Conservation (phyloP, 2,888 invertebrate species). For the Troides oblongomaculatus region DNA sequence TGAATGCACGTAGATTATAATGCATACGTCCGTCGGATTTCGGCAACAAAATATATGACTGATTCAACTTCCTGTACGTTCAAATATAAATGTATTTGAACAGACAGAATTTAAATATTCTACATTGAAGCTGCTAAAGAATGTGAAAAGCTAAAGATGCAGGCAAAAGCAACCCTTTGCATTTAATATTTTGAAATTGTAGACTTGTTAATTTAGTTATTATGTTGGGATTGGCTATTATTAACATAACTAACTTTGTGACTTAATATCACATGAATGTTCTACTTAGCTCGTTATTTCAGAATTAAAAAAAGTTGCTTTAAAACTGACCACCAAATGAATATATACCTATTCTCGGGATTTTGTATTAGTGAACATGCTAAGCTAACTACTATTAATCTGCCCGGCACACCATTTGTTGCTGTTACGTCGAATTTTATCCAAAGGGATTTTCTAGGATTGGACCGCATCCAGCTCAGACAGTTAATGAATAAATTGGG, state of each 20-base stretch:
- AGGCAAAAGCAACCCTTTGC: background rate
- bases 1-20: too few species aligned
- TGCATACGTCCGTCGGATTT: too few species aligned
- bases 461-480: background rate
- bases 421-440: constrained; percentile 1
- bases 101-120: too few species aligned
- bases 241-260: too few species aligned
- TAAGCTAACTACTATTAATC: background rate
- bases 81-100: too few species aligned
- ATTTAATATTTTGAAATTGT: background rate
- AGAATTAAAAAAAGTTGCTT: too few species aligned
- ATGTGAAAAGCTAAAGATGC: background rate
- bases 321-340: too few species aligned
- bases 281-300: too few species aligned
- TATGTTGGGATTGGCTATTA: background rate
- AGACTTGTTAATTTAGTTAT: background rate
- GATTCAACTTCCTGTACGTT: too few species aligned
- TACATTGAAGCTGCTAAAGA: background rate
- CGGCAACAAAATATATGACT: too few species aligned
- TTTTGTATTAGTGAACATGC: background rate
- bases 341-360: too few species aligned
- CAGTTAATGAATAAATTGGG: background rate
- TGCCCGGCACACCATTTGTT: background rate
- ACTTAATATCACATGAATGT: too few species aligned
- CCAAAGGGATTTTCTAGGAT: constrained; percentile 1